Evolutionary conservation across 1,140 invertebrate species (phyloP), one percentile per base, ranked within the genome.

Genomic region (Microplitis demolitor): DNA sequence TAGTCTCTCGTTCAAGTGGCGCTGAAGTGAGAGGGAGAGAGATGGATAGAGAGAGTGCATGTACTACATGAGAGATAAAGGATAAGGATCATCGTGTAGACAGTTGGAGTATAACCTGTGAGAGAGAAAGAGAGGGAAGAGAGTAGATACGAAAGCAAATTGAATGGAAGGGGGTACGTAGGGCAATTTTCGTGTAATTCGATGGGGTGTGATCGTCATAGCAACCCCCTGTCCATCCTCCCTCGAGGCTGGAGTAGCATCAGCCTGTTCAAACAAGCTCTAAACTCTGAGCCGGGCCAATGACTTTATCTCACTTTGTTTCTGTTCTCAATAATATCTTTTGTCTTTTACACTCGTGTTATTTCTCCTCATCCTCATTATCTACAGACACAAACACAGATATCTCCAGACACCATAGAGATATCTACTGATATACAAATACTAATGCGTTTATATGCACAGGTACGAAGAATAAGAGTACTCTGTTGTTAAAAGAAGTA

Each of bases 121-220:
- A 3, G 60, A 34, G 4, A 33, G 4, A 50, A 69, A 16, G 60
- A 66, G 69, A 56, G 64, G 72, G 74, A 60, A 33, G 33, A 11
- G 34, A 58, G 66, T n/a, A 56, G 35, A 3, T 37, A 39, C 16
- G 66, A 69, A 72, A 72, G 72, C 62, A 69, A 74, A 73, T 72
- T 72, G 69, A 78, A 77, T 76, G 77, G 78, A 74, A 58, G 73
- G 78, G 77, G 78, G 80, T 79, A 82, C 79, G 81, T 77, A 82
- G 83, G 84, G 83, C 84, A 85, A 85, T 86, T 87, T 85, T 85
- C 83, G 82, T 80, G 82, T 85, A 85, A 87, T 87, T 86, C 85
- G 84, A 84, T 82, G 83, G 84, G 82, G 83, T 83, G 84, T 85
- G 82, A 86, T 87, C 85, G 85, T 85, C 85, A 87, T 87, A 87